Evolutionary conservation across 2,797 vertebrate genomes (phyloP).

Genomic region (Halcyon chelicuti): DNA sequence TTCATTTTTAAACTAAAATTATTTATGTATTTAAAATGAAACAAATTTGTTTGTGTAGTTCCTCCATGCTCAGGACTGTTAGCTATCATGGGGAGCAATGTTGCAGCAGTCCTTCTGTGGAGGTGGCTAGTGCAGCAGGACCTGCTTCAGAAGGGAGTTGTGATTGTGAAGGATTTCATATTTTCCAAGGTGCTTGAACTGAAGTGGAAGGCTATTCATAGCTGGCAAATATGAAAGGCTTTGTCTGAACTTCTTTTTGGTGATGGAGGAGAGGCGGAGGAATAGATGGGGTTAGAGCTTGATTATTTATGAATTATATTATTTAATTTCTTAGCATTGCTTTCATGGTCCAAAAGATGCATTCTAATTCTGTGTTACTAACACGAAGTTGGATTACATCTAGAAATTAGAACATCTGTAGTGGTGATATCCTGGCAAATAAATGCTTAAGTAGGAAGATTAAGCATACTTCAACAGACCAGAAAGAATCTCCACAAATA

Average conservation of each 20-base stretch:
- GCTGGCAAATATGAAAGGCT: background rate
- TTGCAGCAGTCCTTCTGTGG: background rate
- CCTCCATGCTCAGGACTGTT: background rate
- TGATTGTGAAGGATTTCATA: background rate
- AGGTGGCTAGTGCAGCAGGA: background rate
- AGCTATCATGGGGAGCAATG: background rate
- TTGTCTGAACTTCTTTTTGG: background rate
- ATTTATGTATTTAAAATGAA: background rate
- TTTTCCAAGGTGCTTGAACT: background rate
- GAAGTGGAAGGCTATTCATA: background rate
- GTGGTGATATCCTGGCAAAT: background rate
- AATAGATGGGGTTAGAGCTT: background rate
- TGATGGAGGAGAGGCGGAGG: background rate
- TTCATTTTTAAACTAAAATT: background rate
- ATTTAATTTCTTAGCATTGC: background rate
- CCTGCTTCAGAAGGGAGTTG: background rate
- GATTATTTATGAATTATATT: background rate
- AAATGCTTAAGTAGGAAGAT: background rate
- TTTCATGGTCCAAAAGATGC: background rate
- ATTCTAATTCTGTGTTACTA: background rate
- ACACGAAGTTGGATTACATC: background rate
- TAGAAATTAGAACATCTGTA: background rate
- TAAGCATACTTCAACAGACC: background rate
- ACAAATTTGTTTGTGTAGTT: background rate
- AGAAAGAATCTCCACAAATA: background rate